A percentile compares a stretch with the other conserved stretches of the same genome.
Evolutionary conservation across 2,797 vertebrate genomes (phyloP).

Genomic region (Argentina silus): DNA sequence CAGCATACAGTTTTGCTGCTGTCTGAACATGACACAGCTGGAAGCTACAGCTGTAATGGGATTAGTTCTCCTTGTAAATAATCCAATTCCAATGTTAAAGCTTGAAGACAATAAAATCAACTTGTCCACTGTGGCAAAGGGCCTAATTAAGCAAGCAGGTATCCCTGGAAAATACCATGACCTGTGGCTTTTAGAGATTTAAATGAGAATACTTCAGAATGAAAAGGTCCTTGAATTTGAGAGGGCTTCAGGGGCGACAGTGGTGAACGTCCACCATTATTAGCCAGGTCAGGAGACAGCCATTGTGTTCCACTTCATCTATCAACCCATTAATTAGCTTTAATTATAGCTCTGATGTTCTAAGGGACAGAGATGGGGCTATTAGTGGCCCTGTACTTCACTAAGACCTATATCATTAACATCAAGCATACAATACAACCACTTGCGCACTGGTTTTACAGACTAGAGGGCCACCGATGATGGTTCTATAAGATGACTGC

Average conservation of each 20-base stretch:
- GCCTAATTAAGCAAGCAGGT: slow-evolving; percentile 22
- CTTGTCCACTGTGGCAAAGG: not conserved
- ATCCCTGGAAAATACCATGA: slow-evolving; percentile 15
- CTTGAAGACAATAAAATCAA: slow-evolving; percentile 4
- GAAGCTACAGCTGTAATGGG: not conserved
- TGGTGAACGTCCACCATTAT: slow-evolving; percentile 50
- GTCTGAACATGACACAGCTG: slow-evolving; percentile 32
- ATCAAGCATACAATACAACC: not conserved
- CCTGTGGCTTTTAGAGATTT: slow-evolving; percentile 6
- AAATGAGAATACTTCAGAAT: slow-evolving; percentile 28
- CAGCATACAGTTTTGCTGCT: slow-evolving; percentile 35
- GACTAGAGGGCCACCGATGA: not conserved
- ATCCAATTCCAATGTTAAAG: slow-evolving; percentile 1
- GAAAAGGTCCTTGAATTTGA: slow-evolving; percentile 20
- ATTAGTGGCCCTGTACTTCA: not conserved
- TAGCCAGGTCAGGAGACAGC: slow-evolving; percentile 32
- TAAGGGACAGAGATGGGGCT: not conserved
- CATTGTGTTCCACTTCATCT: slow-evolving; percentile 26
- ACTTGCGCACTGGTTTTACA: not conserved
- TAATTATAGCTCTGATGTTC: slow-evolving; percentile 40
- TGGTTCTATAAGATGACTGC: not conserved
- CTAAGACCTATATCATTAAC: slow-evolving; percentile 23
- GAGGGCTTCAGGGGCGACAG: slow-evolving; percentile 34
- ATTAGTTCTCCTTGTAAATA: slow-evolving; percentile 19
- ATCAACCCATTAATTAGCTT: slow-evolving; percentile 47